Base-by-base conservation (phyloP, 1,140 invertebrate species). In the Pogonomyrmex californicus region DNA sequence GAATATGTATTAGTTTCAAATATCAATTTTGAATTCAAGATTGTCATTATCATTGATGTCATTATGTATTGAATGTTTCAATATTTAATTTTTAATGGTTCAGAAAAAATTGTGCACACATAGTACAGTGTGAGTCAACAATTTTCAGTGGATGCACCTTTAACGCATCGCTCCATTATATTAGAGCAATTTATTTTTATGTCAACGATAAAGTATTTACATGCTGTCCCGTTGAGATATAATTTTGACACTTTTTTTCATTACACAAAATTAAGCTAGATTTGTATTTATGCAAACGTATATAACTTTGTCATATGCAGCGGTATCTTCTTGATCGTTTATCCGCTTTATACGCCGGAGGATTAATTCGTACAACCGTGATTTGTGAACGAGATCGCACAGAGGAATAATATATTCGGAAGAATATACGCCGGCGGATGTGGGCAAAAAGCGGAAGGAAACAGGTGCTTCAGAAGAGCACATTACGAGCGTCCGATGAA, bases 141-240 rank as follows among this genome's bases (percentile, higher is more conserved):
- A 71, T 33, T 82, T 47, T 17, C 7, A 17, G 41, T 14, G 12
- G 47, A 86, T 77, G 38, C 85, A 86, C 88, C 87, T 87, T 86
- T 88, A 88, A 87, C 65, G 65, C 63, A 33, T 77, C 71, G 88
- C 68, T 85, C n/a, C 47, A 62, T 65, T 38, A 6, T 10, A 54
- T 41, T 30, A 49, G 76, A 44, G 44, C 66, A 58, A 56, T 77
- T 76, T 90, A 91, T 88, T 89, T 90, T 91, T 89, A 91, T 86
- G 66, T 81, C 81, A 62, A 85, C 71, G 85, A 83, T 90, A 90
- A 93, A 91, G 90, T 92, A 91, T 92, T 93, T 91, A 91, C 90
- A 91, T 91, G 90, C 87, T 49, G 85, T 85, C 73, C 83, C 86
- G 68, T 65, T 51, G 71, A 88, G 85, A 91, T 92, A 68, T 6